Evolutionary conservation across 92 coral and sea anemone genomes (phyloP).

Genomic region (Blastomussa wellsi): DNA sequence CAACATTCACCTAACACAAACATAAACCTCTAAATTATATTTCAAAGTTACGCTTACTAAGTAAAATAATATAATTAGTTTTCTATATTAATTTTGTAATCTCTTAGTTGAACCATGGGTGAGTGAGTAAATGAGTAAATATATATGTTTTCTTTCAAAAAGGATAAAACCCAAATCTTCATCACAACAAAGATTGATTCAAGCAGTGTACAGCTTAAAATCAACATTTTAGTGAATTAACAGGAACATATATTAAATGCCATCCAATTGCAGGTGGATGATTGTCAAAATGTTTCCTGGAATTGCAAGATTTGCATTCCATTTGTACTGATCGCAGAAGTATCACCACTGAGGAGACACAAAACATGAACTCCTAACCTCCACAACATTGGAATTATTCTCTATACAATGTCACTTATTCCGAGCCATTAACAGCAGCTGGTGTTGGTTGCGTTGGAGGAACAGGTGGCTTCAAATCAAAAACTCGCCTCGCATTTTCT

Average conservation of each 20-base stretch:
- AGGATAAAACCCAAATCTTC: neutral
- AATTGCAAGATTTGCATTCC: neutral
- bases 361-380: neutral
- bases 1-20: neutral
- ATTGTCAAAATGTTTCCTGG: neutral
- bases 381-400: neutral
- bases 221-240: neutral
- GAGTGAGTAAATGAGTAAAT: neutral
- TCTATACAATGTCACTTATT: slow-evolving; percentile 3
- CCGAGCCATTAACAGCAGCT: neutral
- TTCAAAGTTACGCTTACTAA: neutral
- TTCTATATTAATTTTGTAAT: too few relatives aligned
- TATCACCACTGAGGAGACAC: neutral
- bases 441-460: slow-evolving; percentile 17
- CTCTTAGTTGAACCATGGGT: neutral
- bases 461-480: slow-evolving; percentile 60
- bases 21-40: neutral
- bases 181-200: neutral
- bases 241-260: neutral
- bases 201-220: neutral
- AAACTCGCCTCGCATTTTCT: slow-evolving; percentile 84
- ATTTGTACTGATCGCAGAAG: neutral
- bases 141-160: neutral
- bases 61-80: neutral
- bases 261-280: neutral